Percentiles rank a stretch among this genome's conserved stretches.
phyloP scores from a whole-genome alignment of 92 coral and sea anemone genomes.

The Porites divaricata region DNA sequence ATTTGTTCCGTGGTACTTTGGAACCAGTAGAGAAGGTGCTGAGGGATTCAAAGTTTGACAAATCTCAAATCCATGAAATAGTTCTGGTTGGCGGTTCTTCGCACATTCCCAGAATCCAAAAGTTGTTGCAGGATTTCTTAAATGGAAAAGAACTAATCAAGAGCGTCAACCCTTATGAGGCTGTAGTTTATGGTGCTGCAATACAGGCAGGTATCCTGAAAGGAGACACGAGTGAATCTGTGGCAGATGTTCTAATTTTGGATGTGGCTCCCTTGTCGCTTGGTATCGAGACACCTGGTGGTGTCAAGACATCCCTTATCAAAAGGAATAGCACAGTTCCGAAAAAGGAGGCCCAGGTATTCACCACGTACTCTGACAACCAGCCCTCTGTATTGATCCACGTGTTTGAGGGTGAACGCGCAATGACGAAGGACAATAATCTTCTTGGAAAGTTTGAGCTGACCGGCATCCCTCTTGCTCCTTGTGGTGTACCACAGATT shows the following conservation, averaged over 20 bases:
- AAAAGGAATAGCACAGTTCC: constrained; percentile 77
- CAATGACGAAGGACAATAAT: constrained; percentile 73
- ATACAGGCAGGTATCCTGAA: constrained; percentile 77
- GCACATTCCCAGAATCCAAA: constrained; percentile 78
- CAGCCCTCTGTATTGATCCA: constrained; percentile 80
- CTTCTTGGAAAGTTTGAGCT: constrained; percentile 81
- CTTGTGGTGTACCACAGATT: constrained; percentile 82
- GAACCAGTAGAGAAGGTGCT: constrained; percentile 59
- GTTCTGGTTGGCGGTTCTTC: constrained; percentile 85
- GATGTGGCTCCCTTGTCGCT: constrained; percentile 85
- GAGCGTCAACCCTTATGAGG: constrained; percentile 85
- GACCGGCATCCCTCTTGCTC: constrained; percentile 83
- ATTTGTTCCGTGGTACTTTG: constrained; percentile 62
- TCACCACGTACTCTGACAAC: constrained; percentile 81
- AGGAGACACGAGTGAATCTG: constrained; percentile 76
- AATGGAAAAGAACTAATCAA: constrained; percentile 61
- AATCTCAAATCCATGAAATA: constrained; percentile 55
- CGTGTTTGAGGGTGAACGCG: constrained; percentile 76
- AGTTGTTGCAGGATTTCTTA: constrained; percentile 38
- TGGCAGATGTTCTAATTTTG: constrained; percentile 71
- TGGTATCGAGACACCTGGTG: constrained; percentile 84
- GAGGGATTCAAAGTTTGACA: constrained; percentile 46
- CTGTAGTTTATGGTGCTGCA: constrained; percentile 88
- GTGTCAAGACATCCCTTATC: constrained; percentile 73
- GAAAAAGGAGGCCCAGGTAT: constrained; percentile 66